Evolutionary conservation across 2,113 vertebrate genomes (phyloP).

Genomic region (Calyptomena viridis): DNA sequence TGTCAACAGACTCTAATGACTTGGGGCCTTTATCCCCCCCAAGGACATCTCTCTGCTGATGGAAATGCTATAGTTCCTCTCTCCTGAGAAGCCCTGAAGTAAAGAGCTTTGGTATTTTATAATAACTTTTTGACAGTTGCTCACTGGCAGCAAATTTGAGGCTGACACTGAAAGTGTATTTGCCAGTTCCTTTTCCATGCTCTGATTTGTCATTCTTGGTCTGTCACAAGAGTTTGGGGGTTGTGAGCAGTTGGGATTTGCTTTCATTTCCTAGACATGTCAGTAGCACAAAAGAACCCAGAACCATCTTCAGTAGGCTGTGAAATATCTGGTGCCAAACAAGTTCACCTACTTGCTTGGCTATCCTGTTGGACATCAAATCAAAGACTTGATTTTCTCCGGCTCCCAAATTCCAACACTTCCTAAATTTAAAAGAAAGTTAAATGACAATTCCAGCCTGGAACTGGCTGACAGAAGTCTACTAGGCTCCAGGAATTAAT

Average conservation of each 20-base stretch:
- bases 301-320: background rate
- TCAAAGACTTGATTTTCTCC: background rate
- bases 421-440: constrained; percentile 11
- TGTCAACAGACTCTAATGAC: background rate
- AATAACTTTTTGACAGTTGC: background rate
- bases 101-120: background rate
- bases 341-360: background rate
- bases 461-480: background rate
- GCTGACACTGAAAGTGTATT: background rate
- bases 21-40: background rate
- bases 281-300: background rate
- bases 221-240: background rate
- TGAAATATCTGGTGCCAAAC: background rate
- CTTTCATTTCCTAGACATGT: background rate
- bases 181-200: background rate
- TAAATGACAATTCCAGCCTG: constrained; percentile 23
- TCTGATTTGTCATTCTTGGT: background rate
- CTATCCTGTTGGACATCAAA: background rate
- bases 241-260: background rate
- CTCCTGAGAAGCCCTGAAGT: background rate
- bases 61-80: background rate
- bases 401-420: background rate
- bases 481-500: constrained; percentile 33
- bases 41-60: background rate
- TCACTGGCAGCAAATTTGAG: background rate